Percentiles rank a stretch among this genome's conserved stretches.
Conservation (phyloP, 1,140 invertebrate species). For the Triops longicaudatus region DNA sequence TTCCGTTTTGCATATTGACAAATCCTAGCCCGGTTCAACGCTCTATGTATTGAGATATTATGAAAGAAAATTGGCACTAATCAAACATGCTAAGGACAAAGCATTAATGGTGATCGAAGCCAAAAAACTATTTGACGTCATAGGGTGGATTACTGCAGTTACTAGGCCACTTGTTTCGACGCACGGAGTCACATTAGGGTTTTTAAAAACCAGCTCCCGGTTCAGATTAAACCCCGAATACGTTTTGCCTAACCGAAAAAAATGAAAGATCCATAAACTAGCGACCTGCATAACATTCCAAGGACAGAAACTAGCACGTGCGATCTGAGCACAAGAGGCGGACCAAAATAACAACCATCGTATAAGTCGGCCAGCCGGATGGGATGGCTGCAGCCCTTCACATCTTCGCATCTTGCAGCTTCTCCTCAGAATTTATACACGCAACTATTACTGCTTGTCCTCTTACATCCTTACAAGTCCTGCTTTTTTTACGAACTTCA, state of each 20-base stretch:
- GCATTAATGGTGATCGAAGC: no score
- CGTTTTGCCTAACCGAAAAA: not conserved
- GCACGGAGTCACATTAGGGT: not conserved
- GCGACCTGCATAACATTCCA: not conserved
- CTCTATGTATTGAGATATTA: no score
- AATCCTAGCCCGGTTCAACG: no score
- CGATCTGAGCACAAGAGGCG: slow-evolving; percentile 9
- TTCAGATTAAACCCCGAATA: not conserved
- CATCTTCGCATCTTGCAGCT: not conserved
- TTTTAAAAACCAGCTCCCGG: not conserved
- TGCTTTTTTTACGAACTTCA: not conserved
- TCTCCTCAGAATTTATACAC: not conserved
- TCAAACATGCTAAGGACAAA: no score
- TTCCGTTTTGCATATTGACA: no score
- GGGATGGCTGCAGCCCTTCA: not conserved
- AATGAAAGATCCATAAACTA: not conserved
- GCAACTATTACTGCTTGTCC: not conserved
- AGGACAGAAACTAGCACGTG: slow-evolving; percentile 8
- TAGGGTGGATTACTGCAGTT: no score
- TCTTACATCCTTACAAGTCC: not conserved
- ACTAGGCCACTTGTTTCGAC: not conserved
- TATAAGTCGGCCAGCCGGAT: not conserved
- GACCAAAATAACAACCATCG: slow-evolving; percentile 10
- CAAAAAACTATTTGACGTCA: no score
- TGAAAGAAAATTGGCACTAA: no score